Evolutionary conservation across 2,113 vertebrate genomes (phyloP).

Genomic region (Hippolais icterina): DNA sequence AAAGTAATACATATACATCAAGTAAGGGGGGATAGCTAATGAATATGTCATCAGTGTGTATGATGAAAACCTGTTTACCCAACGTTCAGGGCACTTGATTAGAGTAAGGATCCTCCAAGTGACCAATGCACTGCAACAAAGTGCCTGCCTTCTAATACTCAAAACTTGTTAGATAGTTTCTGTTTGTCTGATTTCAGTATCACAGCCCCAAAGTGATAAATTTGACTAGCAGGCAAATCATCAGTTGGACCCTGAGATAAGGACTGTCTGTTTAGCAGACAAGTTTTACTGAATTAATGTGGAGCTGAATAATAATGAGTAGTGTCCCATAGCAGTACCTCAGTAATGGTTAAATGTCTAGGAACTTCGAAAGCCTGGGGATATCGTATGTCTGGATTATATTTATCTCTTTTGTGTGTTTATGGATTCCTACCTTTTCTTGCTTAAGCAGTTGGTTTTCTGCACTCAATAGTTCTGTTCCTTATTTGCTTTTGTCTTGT

Average conservation of each 20-base stretch:
- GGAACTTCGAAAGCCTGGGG: background rate
- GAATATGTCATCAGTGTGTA: background rate
- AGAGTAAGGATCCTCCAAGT: background rate
- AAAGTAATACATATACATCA: background rate
- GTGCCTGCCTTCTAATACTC: background rate
- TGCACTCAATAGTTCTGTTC: background rate
- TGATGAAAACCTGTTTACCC: background rate
- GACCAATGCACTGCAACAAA: background rate
- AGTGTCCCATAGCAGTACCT: background rate
- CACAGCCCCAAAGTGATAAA: background rate
- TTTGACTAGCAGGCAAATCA: background rate
- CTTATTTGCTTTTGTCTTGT: background rate
- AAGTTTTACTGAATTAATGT: background rate
- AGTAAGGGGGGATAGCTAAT: background rate
- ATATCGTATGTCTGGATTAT: background rate
- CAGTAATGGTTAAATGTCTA: background rate
- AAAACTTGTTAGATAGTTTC: background rate
- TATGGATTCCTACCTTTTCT: background rate
- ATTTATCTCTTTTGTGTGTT: background rate
- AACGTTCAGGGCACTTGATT: background rate
- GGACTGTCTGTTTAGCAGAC: background rate
- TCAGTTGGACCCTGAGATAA: background rate
- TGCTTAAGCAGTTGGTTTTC: background rate
- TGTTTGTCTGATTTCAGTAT: background rate
- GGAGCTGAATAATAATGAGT: background rate